Base-by-base conservation (phyloP, 2,888 invertebrate species). In the Odontocolon sp. region DNA sequence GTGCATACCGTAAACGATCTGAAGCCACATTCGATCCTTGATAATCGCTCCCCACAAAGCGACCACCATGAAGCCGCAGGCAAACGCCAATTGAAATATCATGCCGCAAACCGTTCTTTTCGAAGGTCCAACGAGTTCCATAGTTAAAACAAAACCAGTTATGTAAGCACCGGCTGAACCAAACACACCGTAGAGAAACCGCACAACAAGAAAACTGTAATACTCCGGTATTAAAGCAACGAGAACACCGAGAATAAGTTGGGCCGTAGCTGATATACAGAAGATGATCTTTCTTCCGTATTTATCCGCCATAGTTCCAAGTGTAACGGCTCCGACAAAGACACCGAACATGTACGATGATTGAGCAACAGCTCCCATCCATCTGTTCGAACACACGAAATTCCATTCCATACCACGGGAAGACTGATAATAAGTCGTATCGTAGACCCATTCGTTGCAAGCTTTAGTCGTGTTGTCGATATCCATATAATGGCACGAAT, bases 331-430 rank as follows among this genome's bases (percentile, higher is more conserved):
- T 0, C 96, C 97, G 0, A 93, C 91, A 80, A 97, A 94, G 2
- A 96, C 96, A 4, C 97, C 97, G 85, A 96, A 92, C 97, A 97
- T 97, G 87, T 94, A 95, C 47, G 92, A 87, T 2, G 95, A 94
- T 87, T 97, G 96, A 0, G 96, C 95, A 16, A 96, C 88, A 0
- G 96, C 95, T 1, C 95, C 95, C 94, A 94, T 94, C 96, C 96
- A 97, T 79, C 96, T 92, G 74, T 92, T 91, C 79, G 94, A 93
- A 86, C 97, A 97, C 0, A 97, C 95, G 61, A 96, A 93, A 86
- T 94, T 91, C 96, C 96, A 97, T 89, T 97, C 96, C 11, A 96
- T 96, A 5, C 94, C 94, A 57, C 95, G 92, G 0, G 96, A 95
- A 0, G 94, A 93, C 70, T 93, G 90, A 80, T 95, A 94, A 85